These are phyloP conservation scores for Hylia prasina DNA, from an alignment of 2,113 vertebrate species.

Conservation along the genomic window DNA sequence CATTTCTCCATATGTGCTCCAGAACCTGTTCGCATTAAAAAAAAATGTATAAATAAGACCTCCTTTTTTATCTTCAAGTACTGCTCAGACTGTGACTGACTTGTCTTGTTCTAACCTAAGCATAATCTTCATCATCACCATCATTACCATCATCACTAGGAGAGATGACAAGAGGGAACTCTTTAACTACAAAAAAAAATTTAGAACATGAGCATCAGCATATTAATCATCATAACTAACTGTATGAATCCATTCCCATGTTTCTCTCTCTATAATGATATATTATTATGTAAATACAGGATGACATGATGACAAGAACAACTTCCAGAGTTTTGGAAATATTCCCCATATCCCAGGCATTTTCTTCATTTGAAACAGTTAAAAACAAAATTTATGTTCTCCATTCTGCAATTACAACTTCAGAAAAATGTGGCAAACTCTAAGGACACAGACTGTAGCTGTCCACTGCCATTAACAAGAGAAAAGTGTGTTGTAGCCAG, in stretches of 20 bases:
- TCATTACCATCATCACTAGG: background rate
- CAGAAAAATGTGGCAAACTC: background rate
- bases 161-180: background rate
- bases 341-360: background rate
- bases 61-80: background rate
- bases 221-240: background rate
- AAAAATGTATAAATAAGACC: background rate
- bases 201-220: background rate
- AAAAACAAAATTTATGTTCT: background rate
- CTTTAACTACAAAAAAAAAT: background rate
- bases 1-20: background rate
- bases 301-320: background rate
- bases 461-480: conserved; percentile 1
- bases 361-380: background rate
- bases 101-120: background rate
- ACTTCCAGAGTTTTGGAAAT: background rate
- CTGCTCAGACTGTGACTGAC: background rate
- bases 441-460: background rate
- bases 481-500: background rate
- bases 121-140: background rate
- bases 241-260: background rate
- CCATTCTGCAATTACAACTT: background rate
- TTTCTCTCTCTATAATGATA: background rate
- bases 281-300: background rate
- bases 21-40: background rate